Conservation (phyloP, 2,888 invertebrate genomes). For the Agonopterix heracliana region DNA sequence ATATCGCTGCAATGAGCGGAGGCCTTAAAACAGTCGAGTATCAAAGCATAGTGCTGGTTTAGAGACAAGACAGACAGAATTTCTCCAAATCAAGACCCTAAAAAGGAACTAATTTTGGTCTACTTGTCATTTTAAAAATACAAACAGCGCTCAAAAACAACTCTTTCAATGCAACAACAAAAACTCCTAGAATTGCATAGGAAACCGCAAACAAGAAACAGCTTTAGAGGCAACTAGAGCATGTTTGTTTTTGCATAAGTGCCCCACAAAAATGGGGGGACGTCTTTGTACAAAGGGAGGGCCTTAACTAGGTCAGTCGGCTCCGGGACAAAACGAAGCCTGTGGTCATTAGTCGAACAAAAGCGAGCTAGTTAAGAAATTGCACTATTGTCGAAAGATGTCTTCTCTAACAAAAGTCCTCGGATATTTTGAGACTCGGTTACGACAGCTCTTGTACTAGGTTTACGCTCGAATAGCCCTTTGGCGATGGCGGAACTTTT, state of each 20-base stretch:
- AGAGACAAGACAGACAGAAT: no score
- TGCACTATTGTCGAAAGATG: constrained; percentile 14
- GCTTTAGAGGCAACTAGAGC: constrained; percentile 24
- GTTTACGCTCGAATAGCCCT: constrained; percentile 43
- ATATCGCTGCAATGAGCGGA: no score
- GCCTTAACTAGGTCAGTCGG: constrained; percentile 29
- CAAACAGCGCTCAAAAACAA: no score
- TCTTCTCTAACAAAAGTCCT: constrained; percentile 14
- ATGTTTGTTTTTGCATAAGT: constrained; percentile 41
- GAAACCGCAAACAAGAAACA: constrained; percentile 15
- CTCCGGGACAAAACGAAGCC: constrained; percentile 18
- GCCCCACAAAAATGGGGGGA: constrained; percentile 17
- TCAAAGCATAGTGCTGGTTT: no score
- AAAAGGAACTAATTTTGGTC: no score
- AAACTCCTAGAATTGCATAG: constrained; percentile 3
- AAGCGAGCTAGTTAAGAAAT: constrained; percentile 31
- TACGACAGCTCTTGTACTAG: constrained; percentile 21
- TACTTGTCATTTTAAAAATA: no score
- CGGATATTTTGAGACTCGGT: constrained; percentile 31
- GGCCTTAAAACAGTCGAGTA: no score
- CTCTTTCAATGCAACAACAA: no score
- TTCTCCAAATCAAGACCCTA: no score
- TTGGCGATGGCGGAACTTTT: constrained; percentile 40
- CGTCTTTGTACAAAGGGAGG: constrained; percentile 7
- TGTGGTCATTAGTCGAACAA: constrained; percentile 35